Conservation (phyloP, 2,113 vertebrate species). For the Todiramphus chloris region DNA sequence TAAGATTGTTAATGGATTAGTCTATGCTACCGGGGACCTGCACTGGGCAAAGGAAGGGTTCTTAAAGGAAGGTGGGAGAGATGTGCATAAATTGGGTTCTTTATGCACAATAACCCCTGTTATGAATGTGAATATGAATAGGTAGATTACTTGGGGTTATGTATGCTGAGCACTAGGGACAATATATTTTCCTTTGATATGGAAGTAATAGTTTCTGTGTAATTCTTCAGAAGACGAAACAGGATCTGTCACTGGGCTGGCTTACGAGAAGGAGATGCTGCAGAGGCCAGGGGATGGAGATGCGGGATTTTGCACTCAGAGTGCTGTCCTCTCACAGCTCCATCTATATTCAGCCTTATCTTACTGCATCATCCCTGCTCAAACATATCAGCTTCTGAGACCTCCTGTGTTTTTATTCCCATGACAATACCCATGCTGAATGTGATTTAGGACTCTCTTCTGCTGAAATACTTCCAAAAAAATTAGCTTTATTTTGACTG, state of each 20-base stretch:
- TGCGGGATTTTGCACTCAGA: background rate
- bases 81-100: background rate
- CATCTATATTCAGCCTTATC: background rate
- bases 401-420: background rate
- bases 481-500: background rate
- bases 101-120: background rate
- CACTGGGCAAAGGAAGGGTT: background rate
- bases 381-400: background rate
- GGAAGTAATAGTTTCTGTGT: accelerated
- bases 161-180: background rate
- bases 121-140: background rate
- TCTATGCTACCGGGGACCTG: accelerated
- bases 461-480: background rate
- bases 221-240: background rate
- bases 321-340: background rate
- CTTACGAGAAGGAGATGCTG: background rate
- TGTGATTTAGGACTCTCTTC: background rate
- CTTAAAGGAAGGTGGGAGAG: background rate
- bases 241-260: background rate
- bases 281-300: background rate
- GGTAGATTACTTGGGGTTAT: background rate
- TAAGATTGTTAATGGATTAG: background rate
- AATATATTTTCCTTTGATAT: background rate
- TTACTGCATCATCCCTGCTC: background rate
- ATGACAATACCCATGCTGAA: accelerated